A percentile compares a stretch with the other conserved stretches of the same genome.
phyloP scores from a whole-genome alignment of 2,888 invertebrate genomes.

The Muschampia plurimacula region DNA sequence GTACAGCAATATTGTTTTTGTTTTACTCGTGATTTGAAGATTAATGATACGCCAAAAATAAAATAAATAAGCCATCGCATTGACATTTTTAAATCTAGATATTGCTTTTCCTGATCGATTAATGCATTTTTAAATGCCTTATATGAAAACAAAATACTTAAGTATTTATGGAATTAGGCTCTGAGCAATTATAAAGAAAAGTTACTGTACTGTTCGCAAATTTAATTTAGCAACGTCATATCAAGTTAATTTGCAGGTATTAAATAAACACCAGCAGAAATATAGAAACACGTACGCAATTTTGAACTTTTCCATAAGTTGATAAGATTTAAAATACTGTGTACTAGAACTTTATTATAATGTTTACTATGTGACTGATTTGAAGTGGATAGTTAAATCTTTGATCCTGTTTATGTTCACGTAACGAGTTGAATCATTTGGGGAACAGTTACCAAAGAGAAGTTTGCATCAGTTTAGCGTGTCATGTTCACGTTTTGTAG shows the following conservation, averaged over 20 bases:
- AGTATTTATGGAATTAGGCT: background rate
- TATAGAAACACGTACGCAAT: background rate
- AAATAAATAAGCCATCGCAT: too few species aligned
- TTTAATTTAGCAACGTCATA: conserved; percentile 5
- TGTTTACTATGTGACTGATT: background rate
- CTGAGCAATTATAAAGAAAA: background rate
- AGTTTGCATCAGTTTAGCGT: conserved; percentile 8
- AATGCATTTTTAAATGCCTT: too few species aligned
- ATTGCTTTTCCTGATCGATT: too few species aligned
- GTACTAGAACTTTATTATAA: background rate
- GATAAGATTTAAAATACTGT: background rate
- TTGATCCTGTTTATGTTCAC: conserved; percentile 22
- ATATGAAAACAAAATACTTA: too few species aligned
- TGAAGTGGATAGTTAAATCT: conserved; percentile 17
- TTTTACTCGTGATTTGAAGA: too few species aligned
- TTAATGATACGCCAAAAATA: too few species aligned
- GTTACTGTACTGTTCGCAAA: background rate
- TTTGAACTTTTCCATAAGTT: background rate
- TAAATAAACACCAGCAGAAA: background rate
- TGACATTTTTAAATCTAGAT: too few species aligned
- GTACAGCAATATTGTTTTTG: background rate
- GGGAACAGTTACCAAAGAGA: background rate
- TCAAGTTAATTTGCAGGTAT: conserved; percentile 18
- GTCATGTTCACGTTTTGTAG: conserved; percentile 4
- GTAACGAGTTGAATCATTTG: conserved; percentile 14